phyloP scores from a whole-genome alignment of 2,888 invertebrate genomes.

The Conomelus anceps region DNA sequence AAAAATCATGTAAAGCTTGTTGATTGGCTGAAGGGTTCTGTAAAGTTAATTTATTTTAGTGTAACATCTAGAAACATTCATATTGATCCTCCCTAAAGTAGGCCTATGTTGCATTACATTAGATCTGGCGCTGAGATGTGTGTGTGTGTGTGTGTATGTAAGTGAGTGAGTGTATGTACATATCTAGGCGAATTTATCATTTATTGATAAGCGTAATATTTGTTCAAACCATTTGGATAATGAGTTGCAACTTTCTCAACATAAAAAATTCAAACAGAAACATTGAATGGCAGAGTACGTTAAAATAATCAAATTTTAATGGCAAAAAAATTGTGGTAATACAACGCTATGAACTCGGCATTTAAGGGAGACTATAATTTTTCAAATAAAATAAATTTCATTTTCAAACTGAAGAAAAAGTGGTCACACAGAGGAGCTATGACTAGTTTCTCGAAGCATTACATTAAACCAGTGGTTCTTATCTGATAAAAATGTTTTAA shows the following conservation, averaged over 20 bases:
- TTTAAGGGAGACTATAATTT: no score
- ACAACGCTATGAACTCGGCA: no score
- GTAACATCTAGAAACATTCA: background rate
- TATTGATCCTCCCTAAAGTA: background rate
- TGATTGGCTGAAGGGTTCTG: slow-evolving; percentile 5
- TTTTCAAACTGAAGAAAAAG: background rate
- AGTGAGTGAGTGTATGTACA: background rate
- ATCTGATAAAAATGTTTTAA: background rate
- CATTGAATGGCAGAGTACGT: no score
- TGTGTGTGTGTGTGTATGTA: background rate
- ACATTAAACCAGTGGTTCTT: background rate
- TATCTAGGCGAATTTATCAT: background rate
- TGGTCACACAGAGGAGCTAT: background rate
- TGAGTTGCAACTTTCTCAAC: background rate
- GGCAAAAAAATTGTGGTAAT: no score
- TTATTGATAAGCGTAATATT: background rate
- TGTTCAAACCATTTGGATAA: background rate
- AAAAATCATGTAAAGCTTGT: background rate
- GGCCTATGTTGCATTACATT: background rate
- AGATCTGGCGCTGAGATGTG: background rate
- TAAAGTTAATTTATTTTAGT: background rate
- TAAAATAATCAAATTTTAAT: no score
- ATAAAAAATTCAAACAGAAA: background rate
- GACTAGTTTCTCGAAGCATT: background rate
- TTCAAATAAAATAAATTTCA: no score